phyloP scores from a whole-genome alignment of 2,888 invertebrate species.

The Nemotelus nigrinus region DNA sequence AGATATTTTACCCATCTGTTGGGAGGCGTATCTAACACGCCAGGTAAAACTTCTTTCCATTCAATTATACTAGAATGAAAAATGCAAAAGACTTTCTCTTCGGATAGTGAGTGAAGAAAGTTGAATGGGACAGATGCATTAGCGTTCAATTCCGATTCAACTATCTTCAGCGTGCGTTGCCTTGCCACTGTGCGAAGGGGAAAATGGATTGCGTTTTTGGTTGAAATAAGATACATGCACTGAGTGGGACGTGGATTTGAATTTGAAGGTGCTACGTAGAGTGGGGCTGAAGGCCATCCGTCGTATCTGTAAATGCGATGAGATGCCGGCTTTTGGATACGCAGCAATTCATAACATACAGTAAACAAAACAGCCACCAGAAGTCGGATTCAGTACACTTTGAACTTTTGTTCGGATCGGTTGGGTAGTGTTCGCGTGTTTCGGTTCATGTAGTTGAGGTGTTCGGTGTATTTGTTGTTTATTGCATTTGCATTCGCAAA shows the following conservation, averaged over 20 bases:
- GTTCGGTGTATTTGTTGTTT: not conserved
- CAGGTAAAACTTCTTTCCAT: conserved; percentile 13
- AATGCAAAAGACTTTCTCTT: no score
- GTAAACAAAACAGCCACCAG: conserved; percentile 8
- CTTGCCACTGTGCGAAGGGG: no score
- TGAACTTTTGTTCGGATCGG: conserved; percentile 14
- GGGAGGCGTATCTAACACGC: conserved; percentile 35
- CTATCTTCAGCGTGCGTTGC: no score
- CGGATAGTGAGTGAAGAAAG: no score
- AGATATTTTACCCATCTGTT: no score
- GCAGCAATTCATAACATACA: not conserved
- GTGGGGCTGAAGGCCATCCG: not conserved
- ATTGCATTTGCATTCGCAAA: no score
- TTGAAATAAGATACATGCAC: not conserved
- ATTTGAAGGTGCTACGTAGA: conserved; percentile 1
- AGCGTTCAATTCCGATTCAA: no score
- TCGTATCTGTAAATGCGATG: not conserved
- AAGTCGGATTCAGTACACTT: conserved; percentile 25
- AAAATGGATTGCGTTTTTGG: no score
- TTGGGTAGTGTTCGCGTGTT: no score
- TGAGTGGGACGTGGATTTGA: conserved; percentile 7
- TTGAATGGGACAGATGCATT: no score
- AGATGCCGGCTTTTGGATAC: no score
- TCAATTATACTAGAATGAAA: no score
- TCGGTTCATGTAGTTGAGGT: not conserved